These are phyloP conservation scores for Spheniscus mendiculus DNA, from an alignment of 2,113 vertebrate genomes.

Conservation along the genomic window DNA sequence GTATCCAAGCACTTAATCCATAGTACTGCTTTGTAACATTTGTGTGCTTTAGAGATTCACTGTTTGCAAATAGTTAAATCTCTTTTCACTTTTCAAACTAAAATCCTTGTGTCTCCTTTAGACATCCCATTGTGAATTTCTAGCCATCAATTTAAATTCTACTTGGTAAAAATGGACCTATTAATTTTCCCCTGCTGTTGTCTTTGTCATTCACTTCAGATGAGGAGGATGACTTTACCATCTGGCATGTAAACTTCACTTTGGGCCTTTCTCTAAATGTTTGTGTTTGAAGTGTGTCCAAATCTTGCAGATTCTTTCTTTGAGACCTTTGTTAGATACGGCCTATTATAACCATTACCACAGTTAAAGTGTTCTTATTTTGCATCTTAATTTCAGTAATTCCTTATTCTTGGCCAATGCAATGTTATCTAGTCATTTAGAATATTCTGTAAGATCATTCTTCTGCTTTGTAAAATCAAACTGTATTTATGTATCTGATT, in stretches of 20 bases:
- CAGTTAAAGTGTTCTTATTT: conserved; percentile 17
- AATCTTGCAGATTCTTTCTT: conserved; percentile 13
- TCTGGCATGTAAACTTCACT: background rate
- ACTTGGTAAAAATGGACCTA: background rate
- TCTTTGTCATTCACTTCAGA: background rate
- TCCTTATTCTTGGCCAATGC: conserved; percentile 45
- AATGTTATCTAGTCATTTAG: conserved; percentile 40
- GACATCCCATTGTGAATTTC: background rate
- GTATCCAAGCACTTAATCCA: background rate
- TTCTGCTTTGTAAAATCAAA: conserved; percentile 20
- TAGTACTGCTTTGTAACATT: background rate
- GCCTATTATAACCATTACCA: background rate
- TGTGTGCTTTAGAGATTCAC: background rate
- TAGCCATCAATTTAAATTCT: background rate
- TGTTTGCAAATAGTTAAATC: background rate
- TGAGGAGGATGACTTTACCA: background rate
- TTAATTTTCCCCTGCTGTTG: background rate
- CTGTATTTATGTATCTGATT: conserved; percentile 16
- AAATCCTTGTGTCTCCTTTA: background rate
- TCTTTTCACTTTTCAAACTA: background rate
- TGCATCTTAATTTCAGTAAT: conserved; percentile 16
- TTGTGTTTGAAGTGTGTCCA: conserved; percentile 5
- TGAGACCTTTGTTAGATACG: conserved; percentile 21
- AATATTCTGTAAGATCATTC: conserved; percentile 21
- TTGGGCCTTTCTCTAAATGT: conserved; percentile 13